Conservation (phyloP, 1,140 invertebrate species). For the Heliconius melpomene region DNA sequence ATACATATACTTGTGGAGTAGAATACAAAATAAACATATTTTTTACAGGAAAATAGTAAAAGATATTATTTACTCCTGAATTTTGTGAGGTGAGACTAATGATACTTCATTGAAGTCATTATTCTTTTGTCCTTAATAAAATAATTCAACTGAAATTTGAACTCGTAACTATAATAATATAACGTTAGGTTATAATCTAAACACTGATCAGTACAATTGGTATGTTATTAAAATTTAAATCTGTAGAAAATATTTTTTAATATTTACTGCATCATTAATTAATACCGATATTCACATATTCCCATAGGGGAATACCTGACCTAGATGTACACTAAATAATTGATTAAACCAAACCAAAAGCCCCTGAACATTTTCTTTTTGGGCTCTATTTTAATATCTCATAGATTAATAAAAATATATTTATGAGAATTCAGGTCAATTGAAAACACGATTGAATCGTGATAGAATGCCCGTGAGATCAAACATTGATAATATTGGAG, state of each 20-base stretch:
- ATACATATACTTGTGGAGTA: too few relatives aligned
- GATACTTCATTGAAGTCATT: too few relatives aligned
- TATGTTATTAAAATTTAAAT: background rate
- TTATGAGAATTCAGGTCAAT: background rate
- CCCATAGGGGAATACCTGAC: background rate
- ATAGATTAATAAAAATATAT: background rate
- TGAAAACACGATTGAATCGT: background rate
- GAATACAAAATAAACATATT: too few relatives aligned
- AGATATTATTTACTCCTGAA: too few relatives aligned
- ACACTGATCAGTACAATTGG: too few relatives aligned
- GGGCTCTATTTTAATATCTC: background rate
- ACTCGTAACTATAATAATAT: too few relatives aligned
- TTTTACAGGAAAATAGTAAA: too few relatives aligned
- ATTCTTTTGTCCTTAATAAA: too few relatives aligned
- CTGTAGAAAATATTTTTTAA: background rate
- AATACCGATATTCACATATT: background rate
- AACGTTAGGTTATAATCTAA: too few relatives aligned
- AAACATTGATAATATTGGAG: too few relatives aligned
- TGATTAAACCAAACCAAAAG: background rate
- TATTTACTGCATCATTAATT: background rate
- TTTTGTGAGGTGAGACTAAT: too few relatives aligned
- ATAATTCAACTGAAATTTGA: too few relatives aligned
- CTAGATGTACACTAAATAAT: background rate
- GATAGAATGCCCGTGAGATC: background rate
- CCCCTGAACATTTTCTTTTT: background rate